These are phyloP conservation scores for Sitta carolinensis DNA, from an alignment of 2,797 vertebrate genomes.

Conservation along the genomic window DNA sequence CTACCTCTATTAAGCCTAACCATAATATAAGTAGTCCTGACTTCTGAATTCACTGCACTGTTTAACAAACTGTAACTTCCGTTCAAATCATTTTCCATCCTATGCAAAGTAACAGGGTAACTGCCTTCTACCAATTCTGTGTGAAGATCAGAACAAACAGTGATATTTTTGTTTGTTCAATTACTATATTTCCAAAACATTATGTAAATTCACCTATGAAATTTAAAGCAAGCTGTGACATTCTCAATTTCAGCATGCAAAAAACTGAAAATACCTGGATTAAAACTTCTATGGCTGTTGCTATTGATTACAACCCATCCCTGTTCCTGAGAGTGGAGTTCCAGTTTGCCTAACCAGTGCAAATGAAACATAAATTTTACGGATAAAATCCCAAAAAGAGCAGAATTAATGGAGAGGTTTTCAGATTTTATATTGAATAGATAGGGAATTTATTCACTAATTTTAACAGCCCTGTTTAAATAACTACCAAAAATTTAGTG, in stretches of 20 bases:
- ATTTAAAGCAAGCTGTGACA: neutral
- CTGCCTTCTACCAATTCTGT: neutral
- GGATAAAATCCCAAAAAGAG: neutral
- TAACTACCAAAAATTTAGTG: neutral
- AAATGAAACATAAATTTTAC: neutral
- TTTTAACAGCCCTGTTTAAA: neutral
- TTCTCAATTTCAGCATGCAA: neutral
- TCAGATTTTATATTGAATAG: neutral
- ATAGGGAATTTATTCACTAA: neutral
- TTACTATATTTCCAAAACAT: neutral
- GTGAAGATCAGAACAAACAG: neutral
- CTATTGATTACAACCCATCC: neutral
- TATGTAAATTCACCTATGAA: neutral
- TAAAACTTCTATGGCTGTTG: neutral
- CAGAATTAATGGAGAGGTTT: neutral
- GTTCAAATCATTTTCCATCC: neutral
- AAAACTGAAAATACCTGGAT: neutral
- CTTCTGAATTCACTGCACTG: neutral
- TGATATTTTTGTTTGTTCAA: neutral
- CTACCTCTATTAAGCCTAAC: neutral
- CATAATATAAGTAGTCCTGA: neutral
- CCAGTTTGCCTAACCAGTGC: neutral
- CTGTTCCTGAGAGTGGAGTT: neutral
- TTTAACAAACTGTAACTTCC: neutral
- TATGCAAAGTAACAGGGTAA: neutral